phyloP scores from a whole-genome alignment of 1,140 invertebrate species.

The Cydia pomonella region DNA sequence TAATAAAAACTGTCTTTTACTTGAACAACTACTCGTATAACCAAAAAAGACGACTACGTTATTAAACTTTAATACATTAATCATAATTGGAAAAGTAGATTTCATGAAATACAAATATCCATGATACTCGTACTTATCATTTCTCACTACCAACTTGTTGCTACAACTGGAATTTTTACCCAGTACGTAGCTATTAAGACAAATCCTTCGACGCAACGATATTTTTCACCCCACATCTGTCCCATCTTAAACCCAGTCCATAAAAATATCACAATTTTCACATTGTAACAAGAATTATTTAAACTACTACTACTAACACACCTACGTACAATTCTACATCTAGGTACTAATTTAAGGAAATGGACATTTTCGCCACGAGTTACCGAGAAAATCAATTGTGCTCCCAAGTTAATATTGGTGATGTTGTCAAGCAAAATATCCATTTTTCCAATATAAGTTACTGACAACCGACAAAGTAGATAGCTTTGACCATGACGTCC shows the following conservation, averaged over 20 bases:
- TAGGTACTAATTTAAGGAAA: background rate
- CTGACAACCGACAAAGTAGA: too few species aligned
- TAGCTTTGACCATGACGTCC: too few species aligned
- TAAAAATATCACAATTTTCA: constrained; percentile 10
- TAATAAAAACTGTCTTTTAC: background rate
- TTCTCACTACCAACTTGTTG: background rate
- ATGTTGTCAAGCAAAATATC: too few species aligned
- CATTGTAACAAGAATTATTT: constrained; percentile 4
- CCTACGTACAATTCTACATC: background rate
- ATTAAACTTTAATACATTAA: background rate
- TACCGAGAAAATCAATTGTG: background rate
- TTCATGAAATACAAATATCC: background rate
- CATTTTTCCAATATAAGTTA: too few species aligned
- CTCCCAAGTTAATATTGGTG: too few species aligned
- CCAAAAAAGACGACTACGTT: background rate
- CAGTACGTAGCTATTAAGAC: too few species aligned
- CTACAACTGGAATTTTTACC: background rate
- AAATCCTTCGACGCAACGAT: too few species aligned
- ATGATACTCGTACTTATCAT: background rate
- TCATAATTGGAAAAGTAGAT: background rate
- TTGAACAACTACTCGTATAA: background rate
- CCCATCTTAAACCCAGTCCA: background rate
- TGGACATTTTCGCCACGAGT: background rate
- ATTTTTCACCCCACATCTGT: background rate
- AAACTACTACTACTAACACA: constrained; percentile 8